These are phyloP conservation scores for Struthidea cinerea DNA, from an alignment of 2,113 vertebrate species.

Conservation along the genomic window DNA sequence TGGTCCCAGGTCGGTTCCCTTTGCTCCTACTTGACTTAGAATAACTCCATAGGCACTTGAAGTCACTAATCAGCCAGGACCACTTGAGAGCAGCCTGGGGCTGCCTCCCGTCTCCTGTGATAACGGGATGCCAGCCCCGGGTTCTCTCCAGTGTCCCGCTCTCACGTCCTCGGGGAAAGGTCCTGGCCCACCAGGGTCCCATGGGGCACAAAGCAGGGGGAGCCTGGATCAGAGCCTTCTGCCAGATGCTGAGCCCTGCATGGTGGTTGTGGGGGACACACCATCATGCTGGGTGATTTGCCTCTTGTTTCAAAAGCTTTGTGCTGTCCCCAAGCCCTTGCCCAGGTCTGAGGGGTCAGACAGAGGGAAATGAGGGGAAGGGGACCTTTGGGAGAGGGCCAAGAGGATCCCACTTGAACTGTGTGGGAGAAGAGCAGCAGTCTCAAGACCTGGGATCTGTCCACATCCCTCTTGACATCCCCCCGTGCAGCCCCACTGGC, in stretches of 20 bases:
- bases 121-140: neutral
- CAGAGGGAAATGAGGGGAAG: neutral
- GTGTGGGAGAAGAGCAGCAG: neutral
- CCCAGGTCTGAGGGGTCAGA: neutral
- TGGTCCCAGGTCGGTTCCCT: neutral
- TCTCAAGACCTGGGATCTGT: neutral
- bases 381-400: neutral
- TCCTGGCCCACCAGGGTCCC: neutral
- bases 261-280: no score
- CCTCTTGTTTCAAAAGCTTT: neutral
- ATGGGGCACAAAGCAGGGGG: neutral
- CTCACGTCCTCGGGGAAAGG: neutral
- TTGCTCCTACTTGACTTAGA: slow-evolving; percentile 54
- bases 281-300: neutral
- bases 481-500: neutral
- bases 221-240: neutral
- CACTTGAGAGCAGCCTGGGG: slow-evolving; percentile 46
- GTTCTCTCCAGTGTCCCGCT: neutral
- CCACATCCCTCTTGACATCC: neutral
- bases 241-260: accelerated
- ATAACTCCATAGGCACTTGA: slow-evolving; percentile 55
- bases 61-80: slow-evolving; percentile 47
- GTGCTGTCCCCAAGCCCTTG: neutral
- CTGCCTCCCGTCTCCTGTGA: slow-evolving; percentile 34
- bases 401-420: neutral